Conservation (phyloP, 2,888 invertebrate genomes). For the Athalia cordata region DNA sequence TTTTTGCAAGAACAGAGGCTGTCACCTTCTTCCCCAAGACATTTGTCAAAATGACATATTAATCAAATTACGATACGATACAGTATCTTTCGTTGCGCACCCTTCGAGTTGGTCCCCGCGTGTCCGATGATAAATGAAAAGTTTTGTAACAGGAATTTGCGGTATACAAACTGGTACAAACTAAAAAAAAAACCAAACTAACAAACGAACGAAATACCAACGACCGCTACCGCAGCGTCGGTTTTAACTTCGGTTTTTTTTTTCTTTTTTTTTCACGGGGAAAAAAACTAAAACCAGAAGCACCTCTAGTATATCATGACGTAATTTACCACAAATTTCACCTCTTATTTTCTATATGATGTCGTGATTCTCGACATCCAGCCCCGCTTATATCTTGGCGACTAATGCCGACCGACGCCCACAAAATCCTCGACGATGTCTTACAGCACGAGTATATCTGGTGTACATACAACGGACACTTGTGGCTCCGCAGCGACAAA, state of each 20-base stretch:
- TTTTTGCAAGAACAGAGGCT: background rate
- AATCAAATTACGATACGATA: background rate
- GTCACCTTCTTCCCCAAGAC: background rate
- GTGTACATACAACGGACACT: conserved; percentile 29
- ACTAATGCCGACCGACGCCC: conserved; percentile 30
- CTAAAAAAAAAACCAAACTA: background rate
- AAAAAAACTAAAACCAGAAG: conserved; percentile 20
- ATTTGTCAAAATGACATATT: conserved; percentile 38
- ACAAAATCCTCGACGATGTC: conserved; percentile 22
- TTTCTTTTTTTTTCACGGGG: background rate
- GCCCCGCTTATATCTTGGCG: conserved; percentile 31
- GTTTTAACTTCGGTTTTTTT: conserved; percentile 12
- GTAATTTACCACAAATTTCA: conserved; percentile 29
- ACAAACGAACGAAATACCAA: background rate
- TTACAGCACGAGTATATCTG: background rate
- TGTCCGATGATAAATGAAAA: conserved; percentile 28
- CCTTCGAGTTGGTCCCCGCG: background rate
- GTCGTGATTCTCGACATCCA: conserved; percentile 18
- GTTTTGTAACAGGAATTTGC: conserved; percentile 12
- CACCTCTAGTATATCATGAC: background rate
- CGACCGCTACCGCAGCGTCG: background rate
- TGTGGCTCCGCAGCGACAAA: conserved; percentile 26
- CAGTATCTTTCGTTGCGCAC: background rate
- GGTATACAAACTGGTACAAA: conserved; percentile 1
- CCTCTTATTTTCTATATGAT: conserved; percentile 26